Base-by-base conservation (phyloP, 2,113 vertebrate species). In the Larimichthys crocea region DNA sequence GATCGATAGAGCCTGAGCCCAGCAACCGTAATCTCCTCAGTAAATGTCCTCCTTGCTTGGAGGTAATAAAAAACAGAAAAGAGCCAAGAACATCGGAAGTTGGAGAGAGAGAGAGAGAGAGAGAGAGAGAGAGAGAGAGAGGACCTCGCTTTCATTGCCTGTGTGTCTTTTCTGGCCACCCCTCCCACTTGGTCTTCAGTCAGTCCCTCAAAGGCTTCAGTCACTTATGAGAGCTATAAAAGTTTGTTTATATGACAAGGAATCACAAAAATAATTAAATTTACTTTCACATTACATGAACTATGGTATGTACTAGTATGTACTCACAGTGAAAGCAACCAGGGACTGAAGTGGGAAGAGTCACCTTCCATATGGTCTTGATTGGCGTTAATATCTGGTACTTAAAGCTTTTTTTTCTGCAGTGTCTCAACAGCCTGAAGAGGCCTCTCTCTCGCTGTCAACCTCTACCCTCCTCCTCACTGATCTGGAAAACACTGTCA, bases 11-110 rank as follows among this genome's bases (percentile, higher is more conserved):
- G 82, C 19, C 78, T 82, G 79, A 88, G 83, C 55, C 68, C 76
- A 79, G 78, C 80, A 91, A 86, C 86, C 76, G 81, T 94, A 90
- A 92, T 93, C 85, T 87, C 72, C 65, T 80, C 72, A 48, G 64
- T 91, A 92, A 92, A 92, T 83, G 70, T 56, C 63, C 53, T 82
- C 63, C 24, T 67, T 69, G 69, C 76, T 86, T 61, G 42, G 50
- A 84, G 70, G 73, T 83, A 83, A 88, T 91, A 79, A 85, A 89
- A 85, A 85, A 48, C 59, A 69, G 67, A 44, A 87, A 65, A 79
- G 90, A 46, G 14, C 17, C 64, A 64, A 60, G 44, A 84, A 63
- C 62, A 82, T 70, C 68, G 74, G 71, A 80, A n/a, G 72, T 62
- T 81, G 52, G 35, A 31, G 4, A 31, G 29, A 31, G 4, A 31